A percentile compares a stretch with the other conserved stretches of the same genome.
Conservation (phyloP, 2,888 invertebrate species). For the Zonitis immaculata region DNA sequence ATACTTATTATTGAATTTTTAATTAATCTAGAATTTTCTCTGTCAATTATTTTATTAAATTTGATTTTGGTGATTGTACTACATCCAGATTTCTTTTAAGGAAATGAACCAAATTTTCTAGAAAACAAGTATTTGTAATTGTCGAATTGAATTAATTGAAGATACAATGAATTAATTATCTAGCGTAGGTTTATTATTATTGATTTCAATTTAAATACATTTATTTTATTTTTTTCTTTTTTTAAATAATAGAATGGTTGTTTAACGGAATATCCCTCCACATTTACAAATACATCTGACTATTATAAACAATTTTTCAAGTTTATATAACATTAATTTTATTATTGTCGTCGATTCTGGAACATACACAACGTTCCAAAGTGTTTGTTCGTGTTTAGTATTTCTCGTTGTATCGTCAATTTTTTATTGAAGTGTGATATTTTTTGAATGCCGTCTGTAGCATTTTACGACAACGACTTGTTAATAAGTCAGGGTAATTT, state of each 20-base stretch:
- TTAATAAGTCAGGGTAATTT: not conserved
- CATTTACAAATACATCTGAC: not conserved
- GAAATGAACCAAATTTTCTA: conserved; percentile 4
- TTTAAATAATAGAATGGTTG: not conserved
- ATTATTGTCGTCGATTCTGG: not conserved
- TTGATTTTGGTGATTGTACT: conserved; percentile 5
- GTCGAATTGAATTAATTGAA: conserved; percentile 5
- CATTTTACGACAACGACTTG: not conserved
- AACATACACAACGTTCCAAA: too few relatives aligned
- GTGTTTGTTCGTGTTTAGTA: too few relatives aligned
- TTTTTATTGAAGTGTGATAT: too few relatives aligned
- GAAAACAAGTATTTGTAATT: conserved; percentile 3
- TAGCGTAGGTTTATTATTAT: conserved; percentile 9
- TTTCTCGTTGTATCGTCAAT: too few relatives aligned
- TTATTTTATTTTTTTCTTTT: too few relatives aligned
- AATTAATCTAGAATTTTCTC: not conserved
- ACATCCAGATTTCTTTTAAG: conserved; percentile 16
- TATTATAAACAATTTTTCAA: not conserved
- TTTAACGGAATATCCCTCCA: not conserved
- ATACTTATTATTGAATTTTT: not conserved
- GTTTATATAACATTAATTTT: not conserved
- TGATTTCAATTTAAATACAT: too few relatives aligned
- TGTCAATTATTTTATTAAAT: too few relatives aligned
- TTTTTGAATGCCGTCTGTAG: not conserved
- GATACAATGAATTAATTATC: conserved; percentile 6